Percentiles rank a stretch among this genome's conserved stretches.
These are phyloP conservation scores for Paracentrotus lividus DNA, from an alignment of 53 echinoderm and acorn worm genomes.

Conservation along the genomic window DNA sequence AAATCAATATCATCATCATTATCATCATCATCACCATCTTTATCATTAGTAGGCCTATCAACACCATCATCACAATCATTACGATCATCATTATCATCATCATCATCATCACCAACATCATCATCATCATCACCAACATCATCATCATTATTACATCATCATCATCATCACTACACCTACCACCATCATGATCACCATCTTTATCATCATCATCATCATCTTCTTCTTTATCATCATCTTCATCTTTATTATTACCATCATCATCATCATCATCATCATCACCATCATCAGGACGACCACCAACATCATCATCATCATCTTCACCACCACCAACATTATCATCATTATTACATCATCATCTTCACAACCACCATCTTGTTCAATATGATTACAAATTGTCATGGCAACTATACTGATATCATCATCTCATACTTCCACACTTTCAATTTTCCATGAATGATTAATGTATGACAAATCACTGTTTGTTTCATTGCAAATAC, in stretches of 20 bases:
- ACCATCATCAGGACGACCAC: neutral
- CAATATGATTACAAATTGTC: conserved; percentile 73
- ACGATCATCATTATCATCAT: neutral
- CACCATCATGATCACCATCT: conserved; percentile 82
- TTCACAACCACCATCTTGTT: conserved; percentile 83
- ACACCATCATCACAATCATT: neutral
- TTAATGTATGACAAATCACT: no score
- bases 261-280: neutral
- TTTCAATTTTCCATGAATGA: no score
- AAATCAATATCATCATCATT: neutral
- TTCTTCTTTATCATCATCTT: neutral
- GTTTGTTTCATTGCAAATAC: no score
- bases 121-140: conserved; percentile 74
- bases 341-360: conserved; percentile 77
- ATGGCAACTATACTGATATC: no score
- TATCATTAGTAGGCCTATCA: neutral
- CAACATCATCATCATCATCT: conserved; percentile 24
- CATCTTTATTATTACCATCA: neutral
- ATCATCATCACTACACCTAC: conserved; percentile 78
- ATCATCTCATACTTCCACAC: no score
- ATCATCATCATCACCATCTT: neutral
- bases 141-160: conserved; percentile 77
- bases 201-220: conserved; percentile 29
- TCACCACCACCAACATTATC: conserved; percentile 73
- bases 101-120: neutral